A percentile compares a stretch with the other conserved stretches of the same genome.
These are phyloP conservation scores for Biston stratarius DNA, from an alignment of 2,888 invertebrate genomes.

Conservation along the genomic window DNA sequence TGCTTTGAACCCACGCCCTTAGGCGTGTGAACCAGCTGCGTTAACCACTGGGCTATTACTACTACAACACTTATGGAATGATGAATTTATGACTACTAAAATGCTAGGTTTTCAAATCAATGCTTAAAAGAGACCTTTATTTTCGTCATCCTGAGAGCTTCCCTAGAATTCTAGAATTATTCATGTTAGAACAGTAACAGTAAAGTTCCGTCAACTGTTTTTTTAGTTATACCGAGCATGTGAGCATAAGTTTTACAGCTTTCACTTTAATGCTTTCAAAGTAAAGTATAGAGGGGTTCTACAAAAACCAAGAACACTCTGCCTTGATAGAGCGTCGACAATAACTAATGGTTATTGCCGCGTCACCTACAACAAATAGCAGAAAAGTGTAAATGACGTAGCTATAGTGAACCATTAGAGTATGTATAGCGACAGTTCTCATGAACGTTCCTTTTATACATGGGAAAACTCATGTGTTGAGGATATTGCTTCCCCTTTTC, in stretches of 20 bases:
- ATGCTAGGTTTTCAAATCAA: background rate
- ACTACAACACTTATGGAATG: too few species aligned
- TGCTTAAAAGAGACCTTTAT: constrained; percentile 1
- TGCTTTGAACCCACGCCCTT: too few species aligned
- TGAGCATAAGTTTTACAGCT: constrained; percentile 3
- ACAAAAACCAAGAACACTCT: constrained; percentile 31
- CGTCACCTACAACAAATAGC: constrained; percentile 51
- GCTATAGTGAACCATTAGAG: constrained; percentile 18
- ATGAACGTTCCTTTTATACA: constrained; percentile 12
- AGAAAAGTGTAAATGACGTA: constrained; percentile 54
- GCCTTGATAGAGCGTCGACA: constrained; percentile 45
- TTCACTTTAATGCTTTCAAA: constrained; percentile 18
- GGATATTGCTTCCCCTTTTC: background rate
- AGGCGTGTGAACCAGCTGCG: too few species aligned
- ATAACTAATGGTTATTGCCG: constrained; percentile 60
- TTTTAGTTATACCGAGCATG: background rate
- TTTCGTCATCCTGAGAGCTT: constrained; percentile 1
- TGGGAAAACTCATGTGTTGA: background rate
- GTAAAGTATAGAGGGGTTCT: constrained; percentile 20
- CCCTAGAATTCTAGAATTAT: constrained; percentile 11
- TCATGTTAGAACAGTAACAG: constrained; percentile 7
- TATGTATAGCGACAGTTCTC: constrained; percentile 19
- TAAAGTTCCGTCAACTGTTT: background rate
- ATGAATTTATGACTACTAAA: too few species aligned
- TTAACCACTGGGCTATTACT: too few species aligned